A percentile compares a stretch with the other conserved stretches of the same genome.
phyloP scores from a whole-genome alignment of 2,888 invertebrate species.

The Bedellia somnulentella region DNA sequence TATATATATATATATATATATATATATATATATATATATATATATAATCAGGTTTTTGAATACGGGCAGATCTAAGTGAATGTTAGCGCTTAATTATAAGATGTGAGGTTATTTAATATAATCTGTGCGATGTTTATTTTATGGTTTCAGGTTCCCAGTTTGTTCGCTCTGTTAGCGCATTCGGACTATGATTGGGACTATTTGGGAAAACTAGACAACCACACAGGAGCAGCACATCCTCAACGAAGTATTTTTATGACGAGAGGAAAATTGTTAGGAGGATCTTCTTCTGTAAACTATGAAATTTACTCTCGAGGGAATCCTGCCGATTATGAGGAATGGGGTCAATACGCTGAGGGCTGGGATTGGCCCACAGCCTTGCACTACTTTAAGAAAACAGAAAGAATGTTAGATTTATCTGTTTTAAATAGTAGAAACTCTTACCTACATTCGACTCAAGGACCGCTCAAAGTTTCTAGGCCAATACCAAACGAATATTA shows the following conservation, averaged over 20 bases:
- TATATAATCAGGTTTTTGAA: too few species aligned
- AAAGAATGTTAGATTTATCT: constrained; percentile 23
- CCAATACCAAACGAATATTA: constrained; percentile 16
- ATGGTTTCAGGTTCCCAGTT: constrained; percentile 22
- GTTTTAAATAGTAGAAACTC: constrained; percentile 17
- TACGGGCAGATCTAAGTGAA: too few species aligned
- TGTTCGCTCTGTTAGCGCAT: constrained; percentile 18
- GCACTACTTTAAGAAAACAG: constrained; percentile 25
- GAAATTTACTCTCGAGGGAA: constrained; percentile 25
- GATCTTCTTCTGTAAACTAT: constrained; percentile 24
- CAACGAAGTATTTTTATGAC: constrained; percentile 14
- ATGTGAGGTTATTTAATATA: too few species aligned
- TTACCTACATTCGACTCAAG: constrained; percentile 21
- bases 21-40: too few species aligned
- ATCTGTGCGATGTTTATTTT: not conserved
- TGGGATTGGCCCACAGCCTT: constrained; percentile 26
- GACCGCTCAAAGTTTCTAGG: constrained; percentile 24
- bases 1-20: too few species aligned
- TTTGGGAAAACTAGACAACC: constrained; percentile 15
- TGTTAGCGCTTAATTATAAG: too few species aligned
- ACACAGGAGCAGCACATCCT: constrained; percentile 18
- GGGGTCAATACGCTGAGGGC: constrained; percentile 21
- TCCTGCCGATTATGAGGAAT: constrained; percentile 23
- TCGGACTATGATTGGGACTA: constrained; percentile 26
- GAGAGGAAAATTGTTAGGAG: constrained; percentile 28